These are phyloP conservation scores for Lagopus leucura DNA, from an alignment of 2,113 vertebrate species.

Conservation along the genomic window DNA sequence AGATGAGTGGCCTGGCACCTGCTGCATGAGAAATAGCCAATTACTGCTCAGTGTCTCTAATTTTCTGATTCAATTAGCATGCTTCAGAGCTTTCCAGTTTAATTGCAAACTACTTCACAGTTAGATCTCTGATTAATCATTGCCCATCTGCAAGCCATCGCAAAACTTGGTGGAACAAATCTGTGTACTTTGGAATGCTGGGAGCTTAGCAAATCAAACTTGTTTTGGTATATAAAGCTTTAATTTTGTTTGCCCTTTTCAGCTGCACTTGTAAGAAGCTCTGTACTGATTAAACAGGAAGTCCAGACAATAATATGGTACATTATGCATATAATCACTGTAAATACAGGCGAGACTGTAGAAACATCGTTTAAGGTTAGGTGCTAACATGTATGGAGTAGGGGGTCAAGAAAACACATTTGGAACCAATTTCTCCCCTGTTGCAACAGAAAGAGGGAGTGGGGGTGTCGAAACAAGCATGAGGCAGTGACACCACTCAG, in stretches of 20 bases:
- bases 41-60: conserved; percentile 98
- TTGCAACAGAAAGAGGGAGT: conserved; percentile 68
- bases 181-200: conserved; percentile 91
- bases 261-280: conserved; percentile 85
- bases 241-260: conserved; percentile 89
- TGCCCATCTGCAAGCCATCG: conserved; percentile 97
- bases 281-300: conserved; percentile 86
- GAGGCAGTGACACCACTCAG: conserved; percentile 35
- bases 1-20: conserved; percentile 99
- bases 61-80: conserved; percentile 99
- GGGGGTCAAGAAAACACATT: conserved; percentile 81
- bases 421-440: conserved; percentile 77
- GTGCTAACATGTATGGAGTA: conserved; percentile 76
- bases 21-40: conserved; percentile 99
- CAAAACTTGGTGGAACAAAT: conserved; percentile 97
- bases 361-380: conserved; percentile 83
- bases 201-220: conserved; percentile 90
- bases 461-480: neutral
- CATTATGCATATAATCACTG: conserved; percentile 88
- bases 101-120: conserved; percentile 99
- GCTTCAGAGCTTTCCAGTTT: conserved; percentile 99
- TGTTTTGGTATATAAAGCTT: conserved; percentile 89
- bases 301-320: conserved; percentile 86
- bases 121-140: conserved; percentile 99
- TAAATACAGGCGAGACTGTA: conserved; percentile 82